These are phyloP conservation scores for Cheilosia soror DNA, from an alignment of 2,888 invertebrate species.

Conservation along the genomic window DNA sequence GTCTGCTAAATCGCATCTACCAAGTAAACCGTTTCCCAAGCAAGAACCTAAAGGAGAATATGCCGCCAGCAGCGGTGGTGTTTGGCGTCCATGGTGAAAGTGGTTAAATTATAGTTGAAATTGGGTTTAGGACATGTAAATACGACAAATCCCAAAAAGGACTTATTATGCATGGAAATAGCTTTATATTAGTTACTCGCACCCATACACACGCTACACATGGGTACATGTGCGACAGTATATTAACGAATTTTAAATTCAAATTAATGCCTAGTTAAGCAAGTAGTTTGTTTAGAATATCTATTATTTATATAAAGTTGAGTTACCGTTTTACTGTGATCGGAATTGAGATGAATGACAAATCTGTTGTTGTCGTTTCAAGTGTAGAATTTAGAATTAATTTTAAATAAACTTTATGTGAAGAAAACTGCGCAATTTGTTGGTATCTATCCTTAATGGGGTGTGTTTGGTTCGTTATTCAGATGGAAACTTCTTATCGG, in stretches of 20 bases:
- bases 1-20: conserved; percentile 33
- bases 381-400: conserved; percentile 39
- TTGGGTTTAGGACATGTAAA: conserved; percentile 55
- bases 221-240: not conserved
- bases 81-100: conserved; percentile 66
- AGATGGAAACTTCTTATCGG: not conserved
- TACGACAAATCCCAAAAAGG: conserved; percentile 43
- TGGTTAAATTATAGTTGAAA: not conserved
- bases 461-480: not conserved
- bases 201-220: not conserved
- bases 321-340: conserved; percentile 69
- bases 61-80: conserved; percentile 16
- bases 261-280: conserved; percentile 37
- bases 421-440: not conserved
- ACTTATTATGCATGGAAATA: conserved; percentile 71
- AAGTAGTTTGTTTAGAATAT: conserved; percentile 43
- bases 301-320: conserved; percentile 28
- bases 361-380: conserved; percentile 22
- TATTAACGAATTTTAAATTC: conserved; percentile 68
- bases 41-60: not conserved
- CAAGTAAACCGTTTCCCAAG: not conserved
- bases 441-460: not conserved
- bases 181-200: conserved; percentile 61
- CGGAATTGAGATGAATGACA: conserved; percentile 44
- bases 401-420: conserved; percentile 44